Conservation (phyloP, 2,797 vertebrate species). For the Antrozous pallidus region DNA sequence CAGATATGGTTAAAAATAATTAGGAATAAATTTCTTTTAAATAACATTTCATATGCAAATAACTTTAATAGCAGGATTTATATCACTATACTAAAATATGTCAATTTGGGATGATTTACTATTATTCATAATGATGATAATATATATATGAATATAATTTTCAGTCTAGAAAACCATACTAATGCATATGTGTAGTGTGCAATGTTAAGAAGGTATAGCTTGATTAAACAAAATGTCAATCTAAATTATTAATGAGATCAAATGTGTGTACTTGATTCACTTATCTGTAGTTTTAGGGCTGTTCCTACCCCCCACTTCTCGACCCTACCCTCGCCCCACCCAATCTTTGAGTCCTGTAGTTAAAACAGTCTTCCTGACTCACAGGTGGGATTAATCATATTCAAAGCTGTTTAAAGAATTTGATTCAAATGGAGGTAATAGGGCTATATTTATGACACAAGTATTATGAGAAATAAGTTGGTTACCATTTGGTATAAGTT, state of each 20-base stretch:
- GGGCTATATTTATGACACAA: constrained; percentile 67
- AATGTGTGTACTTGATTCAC: constrained; percentile 48
- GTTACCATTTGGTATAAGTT: constrained; percentile 49
- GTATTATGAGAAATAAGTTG: constrained; percentile 67
- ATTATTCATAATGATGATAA: not conserved
- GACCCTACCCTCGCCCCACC: constrained; percentile 2
- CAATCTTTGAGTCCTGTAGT: constrained; percentile 53
- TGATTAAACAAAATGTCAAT: not conserved
- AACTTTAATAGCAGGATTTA: not conserved
- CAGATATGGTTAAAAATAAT: not conserved
- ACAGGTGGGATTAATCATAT: constrained; percentile 63
- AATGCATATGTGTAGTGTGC: accelerated
- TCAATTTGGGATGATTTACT: not conserved
- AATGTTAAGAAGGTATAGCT: not conserved
- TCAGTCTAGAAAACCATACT: not conserved
- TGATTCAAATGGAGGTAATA: constrained; percentile 61
- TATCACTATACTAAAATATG: not conserved
- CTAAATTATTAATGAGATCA: not conserved
- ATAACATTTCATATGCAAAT: not conserved
- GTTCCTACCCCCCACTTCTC: not conserved
- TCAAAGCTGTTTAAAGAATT: constrained; percentile 69
- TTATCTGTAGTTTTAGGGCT: constrained; percentile 28
- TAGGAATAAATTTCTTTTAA: constrained; percentile 4
- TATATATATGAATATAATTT: no score
- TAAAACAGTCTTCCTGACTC: constrained; percentile 68